A percentile compares a stretch with the other conserved stretches of the same genome.
These are phyloP conservation scores for Polydrusus pterygomalis DNA, from an alignment of 2,888 invertebrate genomes.

Conservation along the genomic window DNA sequence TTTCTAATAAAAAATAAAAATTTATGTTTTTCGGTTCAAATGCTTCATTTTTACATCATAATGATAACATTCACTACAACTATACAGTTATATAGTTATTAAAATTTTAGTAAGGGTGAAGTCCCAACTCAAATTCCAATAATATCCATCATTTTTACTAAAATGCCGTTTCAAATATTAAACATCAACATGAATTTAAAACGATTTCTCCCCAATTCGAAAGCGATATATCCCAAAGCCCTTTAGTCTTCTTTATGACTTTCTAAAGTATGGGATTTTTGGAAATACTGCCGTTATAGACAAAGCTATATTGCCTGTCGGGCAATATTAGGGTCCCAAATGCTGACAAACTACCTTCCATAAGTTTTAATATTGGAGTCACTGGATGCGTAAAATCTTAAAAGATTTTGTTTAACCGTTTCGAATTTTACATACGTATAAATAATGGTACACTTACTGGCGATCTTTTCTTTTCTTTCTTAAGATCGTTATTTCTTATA, in stretches of 20 bases:
- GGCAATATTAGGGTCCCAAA: conserved; percentile 67
- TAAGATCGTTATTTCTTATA: no score
- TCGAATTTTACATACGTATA: neutral
- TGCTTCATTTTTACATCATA: no score
- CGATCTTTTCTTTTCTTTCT: no score
- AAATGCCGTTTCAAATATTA: conserved; percentile 38
- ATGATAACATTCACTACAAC: no score
- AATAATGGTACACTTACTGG: neutral
- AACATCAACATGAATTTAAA: conserved; percentile 53
- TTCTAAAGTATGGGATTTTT: conserved; percentile 71
- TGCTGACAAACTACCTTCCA: conserved; percentile 68
- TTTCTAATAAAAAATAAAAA: no score
- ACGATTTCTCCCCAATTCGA: conserved; percentile 49
- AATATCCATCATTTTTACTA: conserved; percentile 1
- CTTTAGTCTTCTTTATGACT: conserved; percentile 70
- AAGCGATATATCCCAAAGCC: conserved; percentile 61
- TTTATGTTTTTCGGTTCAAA: no score
- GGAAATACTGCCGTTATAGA: conserved; percentile 71
- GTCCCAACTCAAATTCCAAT: neutral
- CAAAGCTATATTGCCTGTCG: conserved; percentile 70
- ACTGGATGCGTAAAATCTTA: conserved; percentile 56
- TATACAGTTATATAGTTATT: no score
- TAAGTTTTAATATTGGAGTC: conserved; percentile 67
- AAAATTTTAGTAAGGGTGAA: neutral
- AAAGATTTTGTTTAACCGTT: conserved; percentile 5